Evolutionary conservation across 2,113 vertebrate species (phyloP), one percentile per base, ranked within the genome.

Genomic region (Scolopax mira): DNA sequence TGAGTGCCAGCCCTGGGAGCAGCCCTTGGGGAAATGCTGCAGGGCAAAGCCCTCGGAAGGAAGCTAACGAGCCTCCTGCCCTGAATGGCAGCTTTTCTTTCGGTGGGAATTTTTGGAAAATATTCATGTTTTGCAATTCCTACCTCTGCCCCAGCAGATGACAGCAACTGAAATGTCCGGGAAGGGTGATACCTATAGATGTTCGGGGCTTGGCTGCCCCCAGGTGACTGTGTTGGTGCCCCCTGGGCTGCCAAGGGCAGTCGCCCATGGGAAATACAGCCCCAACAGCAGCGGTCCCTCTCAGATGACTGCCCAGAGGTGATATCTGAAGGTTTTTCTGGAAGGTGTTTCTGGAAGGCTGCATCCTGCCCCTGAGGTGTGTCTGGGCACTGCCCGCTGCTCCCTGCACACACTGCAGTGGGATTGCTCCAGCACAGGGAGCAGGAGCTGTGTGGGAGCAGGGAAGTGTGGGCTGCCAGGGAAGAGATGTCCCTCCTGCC

Each of bases 381-480:
- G n/a, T 28, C 57, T 0, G 0, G 37, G 61, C 2, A 1, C 79
- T 66, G 51, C 31, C 2, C 1, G 13, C 49, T 57, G 37, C 37
- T 92, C 49, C 61, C 57, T 71, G 51, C 51, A 17, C 4, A 1
- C 39, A 39, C 86, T 79, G 37, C 51, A 25, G 62, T 44, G 61
- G 13, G 33, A 11, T 33, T 4, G 8, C 62, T 74, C 27, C 49
- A 79, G 66, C 42, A n/a, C n/a, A n/a, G n/a, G n/a, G n/a, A n/a
- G n/a, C n/a, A n/a, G n/a, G n/a, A n/a, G n/a, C 13, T 6, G 1
- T 7, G 7, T 13, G 9, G 16, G 25, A 24, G 28, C 8, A 16
- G 24, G 28, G 10, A 16, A 46, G 46, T 69, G 25, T 0, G 2
- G 28, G 19, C 27, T 82, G 31, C 24, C 9, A 3, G 35, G 57